Conservation (phyloP, 2,888 invertebrate genomes). For the Galeruca laticollis region DNA sequence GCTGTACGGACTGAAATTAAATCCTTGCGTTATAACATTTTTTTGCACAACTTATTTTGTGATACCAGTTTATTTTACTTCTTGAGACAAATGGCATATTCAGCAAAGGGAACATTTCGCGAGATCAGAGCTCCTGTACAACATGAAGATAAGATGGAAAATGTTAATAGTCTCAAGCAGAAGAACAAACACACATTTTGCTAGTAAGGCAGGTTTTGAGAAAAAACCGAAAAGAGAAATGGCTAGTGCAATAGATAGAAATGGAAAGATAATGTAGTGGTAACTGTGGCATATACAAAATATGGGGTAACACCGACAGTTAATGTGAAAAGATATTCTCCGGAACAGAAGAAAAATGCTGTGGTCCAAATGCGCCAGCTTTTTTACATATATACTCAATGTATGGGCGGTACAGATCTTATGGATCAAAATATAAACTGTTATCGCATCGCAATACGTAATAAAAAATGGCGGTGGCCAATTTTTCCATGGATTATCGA, state of each 20-base stretch:
- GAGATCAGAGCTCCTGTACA: neutral
- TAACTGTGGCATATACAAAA: slow-evolving; percentile 5
- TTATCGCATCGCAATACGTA: neutral
- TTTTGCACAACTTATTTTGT: neutral
- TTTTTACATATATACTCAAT: neutral
- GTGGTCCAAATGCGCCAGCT: neutral
- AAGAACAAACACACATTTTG: neutral
- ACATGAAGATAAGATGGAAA: too few relatives aligned
- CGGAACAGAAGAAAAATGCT: slow-evolving; percentile 13
- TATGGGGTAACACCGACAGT: neutral
- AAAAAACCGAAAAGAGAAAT: neutral
- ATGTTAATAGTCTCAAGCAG: too few relatives aligned
- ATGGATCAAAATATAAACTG: slow-evolving; percentile 10
- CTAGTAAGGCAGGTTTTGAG: neutral
- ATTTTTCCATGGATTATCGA: neutral
- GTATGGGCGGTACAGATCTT: neutral
- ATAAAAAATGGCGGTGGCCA: slow-evolving; percentile 11
- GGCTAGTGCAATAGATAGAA: neutral
- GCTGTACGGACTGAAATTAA: neutral
- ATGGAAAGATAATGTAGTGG: slow-evolving; percentile 11
- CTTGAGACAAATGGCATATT: slow-evolving; percentile 12
- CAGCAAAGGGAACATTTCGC: slow-evolving; percentile 5
- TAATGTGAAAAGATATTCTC: neutral
- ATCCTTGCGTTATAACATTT: slow-evolving; percentile 3
- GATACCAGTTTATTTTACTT: neutral